Evolutionary conservation across 2,797 vertebrate species (phyloP).

Genomic region (Sebastes vulpes): DNA sequence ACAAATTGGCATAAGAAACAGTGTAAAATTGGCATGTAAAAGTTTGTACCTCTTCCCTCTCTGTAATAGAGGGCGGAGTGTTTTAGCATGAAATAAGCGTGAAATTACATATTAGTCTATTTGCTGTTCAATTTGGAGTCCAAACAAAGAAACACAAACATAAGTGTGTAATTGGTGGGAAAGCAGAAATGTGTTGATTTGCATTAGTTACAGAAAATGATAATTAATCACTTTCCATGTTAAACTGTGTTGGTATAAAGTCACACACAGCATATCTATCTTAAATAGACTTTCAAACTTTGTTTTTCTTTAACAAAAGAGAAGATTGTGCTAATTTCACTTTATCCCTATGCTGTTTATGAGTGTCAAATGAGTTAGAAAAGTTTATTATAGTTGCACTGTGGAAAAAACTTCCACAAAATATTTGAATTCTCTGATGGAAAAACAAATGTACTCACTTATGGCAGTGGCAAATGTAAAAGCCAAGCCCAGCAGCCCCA

Average conservation of each 20-base stretch:
- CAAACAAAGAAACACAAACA: conserved; percentile 5
- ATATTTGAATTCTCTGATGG: background rate
- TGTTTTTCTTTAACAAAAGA: background rate
- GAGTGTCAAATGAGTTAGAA: background rate
- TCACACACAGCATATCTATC: background rate
- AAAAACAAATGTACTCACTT: conserved; percentile 76
- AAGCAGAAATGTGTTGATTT: conserved; percentile 2
- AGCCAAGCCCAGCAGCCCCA: conserved; percentile 66
- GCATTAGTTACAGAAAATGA: conserved; percentile 14
- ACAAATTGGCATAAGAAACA: background rate
- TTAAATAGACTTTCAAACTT: background rate
- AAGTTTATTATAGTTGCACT: background rate
- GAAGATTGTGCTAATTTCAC: background rate
- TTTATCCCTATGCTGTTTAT: background rate
- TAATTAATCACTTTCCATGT: background rate
- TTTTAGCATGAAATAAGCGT: conserved; percentile 20
- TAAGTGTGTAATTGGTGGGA: background rate
- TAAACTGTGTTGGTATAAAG: background rate
- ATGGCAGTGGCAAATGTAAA: conserved; percentile 59
- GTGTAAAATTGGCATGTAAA: conserved; percentile 1
- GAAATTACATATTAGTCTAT: conserved; percentile 3
- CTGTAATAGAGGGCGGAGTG: conserved; percentile 10
- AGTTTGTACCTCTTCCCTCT: background rate
- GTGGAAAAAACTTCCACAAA: background rate
- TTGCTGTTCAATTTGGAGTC: background rate